Conservation (phyloP, 2,797 vertebrate genomes). For the Zalophus californianus region DNA sequence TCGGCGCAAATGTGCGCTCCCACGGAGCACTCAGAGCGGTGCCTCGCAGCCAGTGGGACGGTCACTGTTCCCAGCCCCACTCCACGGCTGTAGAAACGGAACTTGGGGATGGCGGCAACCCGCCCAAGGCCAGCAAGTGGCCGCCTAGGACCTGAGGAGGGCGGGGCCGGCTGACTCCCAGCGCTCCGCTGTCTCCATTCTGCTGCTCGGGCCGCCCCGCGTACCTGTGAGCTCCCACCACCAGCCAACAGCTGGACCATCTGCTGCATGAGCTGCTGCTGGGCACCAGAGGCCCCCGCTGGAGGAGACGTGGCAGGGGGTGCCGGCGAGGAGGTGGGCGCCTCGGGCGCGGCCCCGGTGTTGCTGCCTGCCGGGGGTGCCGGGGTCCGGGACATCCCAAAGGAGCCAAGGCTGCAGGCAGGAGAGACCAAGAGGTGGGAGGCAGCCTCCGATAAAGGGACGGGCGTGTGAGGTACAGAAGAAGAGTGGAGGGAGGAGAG, state of each 20-base stretch:
- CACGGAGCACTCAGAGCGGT: accelerated
- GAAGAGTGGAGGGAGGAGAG: neutral
- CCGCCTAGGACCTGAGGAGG: too few species aligned
- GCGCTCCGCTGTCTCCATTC: neutral
- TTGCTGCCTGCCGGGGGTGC: slow-evolving; percentile 89
- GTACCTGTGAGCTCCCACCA: slow-evolving; percentile 93
- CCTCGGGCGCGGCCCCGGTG: slow-evolving; percentile 89
- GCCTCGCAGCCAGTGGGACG: accelerated
- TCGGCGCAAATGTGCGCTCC: too few species aligned
- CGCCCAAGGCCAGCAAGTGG: too few species aligned
- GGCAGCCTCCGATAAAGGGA: neutral
- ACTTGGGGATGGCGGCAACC: neutral
- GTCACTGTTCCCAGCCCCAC: neutral
- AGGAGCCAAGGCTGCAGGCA: slow-evolving; percentile 91
- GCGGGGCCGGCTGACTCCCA: neutral
- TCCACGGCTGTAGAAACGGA: neutral
- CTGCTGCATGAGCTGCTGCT: slow-evolving; percentile 99
- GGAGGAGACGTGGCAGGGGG: slow-evolving; percentile 89
- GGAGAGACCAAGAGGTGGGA: slow-evolving; percentile 45
- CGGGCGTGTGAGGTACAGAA: neutral
- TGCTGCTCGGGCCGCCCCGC: accelerated
- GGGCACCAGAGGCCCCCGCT: slow-evolving; percentile 89
- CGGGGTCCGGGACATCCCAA: slow-evolving; percentile 89
- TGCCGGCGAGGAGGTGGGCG: slow-evolving; percentile 86
- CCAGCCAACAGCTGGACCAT: slow-evolving; percentile 98